Base-by-base conservation (phyloP, 1,140 invertebrate genomes). In the Hypothenemus hampei region DNA sequence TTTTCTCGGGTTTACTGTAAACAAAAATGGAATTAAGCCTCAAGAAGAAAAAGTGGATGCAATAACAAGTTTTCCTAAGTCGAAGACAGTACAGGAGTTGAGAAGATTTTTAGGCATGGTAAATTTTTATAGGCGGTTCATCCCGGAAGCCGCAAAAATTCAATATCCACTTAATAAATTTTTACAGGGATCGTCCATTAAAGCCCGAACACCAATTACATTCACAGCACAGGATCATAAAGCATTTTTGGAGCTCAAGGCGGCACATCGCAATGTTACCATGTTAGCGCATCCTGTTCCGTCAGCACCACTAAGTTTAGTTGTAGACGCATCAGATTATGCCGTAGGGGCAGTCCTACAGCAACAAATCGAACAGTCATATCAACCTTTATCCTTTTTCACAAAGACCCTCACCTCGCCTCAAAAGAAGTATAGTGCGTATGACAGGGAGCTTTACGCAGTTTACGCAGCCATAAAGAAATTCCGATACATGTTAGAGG, bases 371-470 rank as follows among this genome's bases (percentile, higher is more conserved):
- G 24, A 29, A 5, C 5, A 29, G 5, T 6, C 11, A 6, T 31
- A 13, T 8, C 10, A 31, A 31, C 26, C 26, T 2, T 13, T 31
- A 1, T 11, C 8, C 13, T 31, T 31, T 13, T 31, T 31, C 3
- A 11, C 26, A 1, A 1, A 3, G 3, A 31, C 10, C 10, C 13
- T 31, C 3, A 11, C 26, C 2, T 2, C 10, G 1, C 2, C 26
- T 31, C 1, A 31, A 3, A 31, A 3, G 26, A 31, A 31, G 1
- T 31, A 31, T 13, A 31, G 26, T 31, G 13, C 26, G 1, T 31
- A 31, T 16, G 19, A 35, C 35, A 29, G 44, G 69, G 64, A n/a
- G 29, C 3, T 2, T 5, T 29, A 6, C 5, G 24, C 24, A 6
- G 24, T 29, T 5, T 29, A 29, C 24, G 5, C 24, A 6, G 26